phyloP scores from a whole-genome alignment of 2,113 vertebrate genomes.

The Notarius quadriscutis region DNA sequence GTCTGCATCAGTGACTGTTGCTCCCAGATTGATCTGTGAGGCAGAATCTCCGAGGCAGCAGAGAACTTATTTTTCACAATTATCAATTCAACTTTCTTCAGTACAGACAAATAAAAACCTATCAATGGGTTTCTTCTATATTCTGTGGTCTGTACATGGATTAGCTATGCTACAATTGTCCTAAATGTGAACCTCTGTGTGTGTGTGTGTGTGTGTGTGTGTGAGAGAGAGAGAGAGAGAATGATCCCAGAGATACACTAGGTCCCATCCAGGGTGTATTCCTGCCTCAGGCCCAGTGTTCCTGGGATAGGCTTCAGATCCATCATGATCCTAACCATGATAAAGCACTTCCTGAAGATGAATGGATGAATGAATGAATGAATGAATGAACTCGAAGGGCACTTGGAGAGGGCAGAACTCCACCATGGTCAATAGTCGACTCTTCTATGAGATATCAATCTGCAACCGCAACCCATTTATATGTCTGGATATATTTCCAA shows the following conservation, averaged over 20 bases:
- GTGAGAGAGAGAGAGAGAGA: neutral
- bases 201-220: neutral
- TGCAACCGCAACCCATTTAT: too few species aligned
- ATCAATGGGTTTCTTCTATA: too few species aligned
- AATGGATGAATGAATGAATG: neutral
- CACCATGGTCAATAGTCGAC: too few species aligned
- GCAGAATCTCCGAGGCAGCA: too few species aligned
- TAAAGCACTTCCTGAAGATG: neutral
- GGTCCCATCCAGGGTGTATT: neutral
- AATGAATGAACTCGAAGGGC: neutral
- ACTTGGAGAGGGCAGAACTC: too few species aligned
- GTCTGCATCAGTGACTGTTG: too few species aligned
- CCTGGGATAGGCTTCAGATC: neutral
- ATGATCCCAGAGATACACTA: neutral
- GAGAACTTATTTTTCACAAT: too few species aligned
- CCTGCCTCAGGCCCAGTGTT: neutral
- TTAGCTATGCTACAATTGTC: neutral
- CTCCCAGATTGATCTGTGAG: too few species aligned
- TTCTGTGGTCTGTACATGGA: neutral
- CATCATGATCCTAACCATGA: neutral
- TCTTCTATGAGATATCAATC: too few species aligned
- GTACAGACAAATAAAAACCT: too few species aligned
- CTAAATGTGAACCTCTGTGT: neutral
- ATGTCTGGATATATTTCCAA: too few species aligned
- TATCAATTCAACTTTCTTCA: too few species aligned